These are phyloP conservation scores for Steromphala cineraria DNA, from an alignment of 2,888 invertebrate species.

Conservation along the genomic window DNA sequence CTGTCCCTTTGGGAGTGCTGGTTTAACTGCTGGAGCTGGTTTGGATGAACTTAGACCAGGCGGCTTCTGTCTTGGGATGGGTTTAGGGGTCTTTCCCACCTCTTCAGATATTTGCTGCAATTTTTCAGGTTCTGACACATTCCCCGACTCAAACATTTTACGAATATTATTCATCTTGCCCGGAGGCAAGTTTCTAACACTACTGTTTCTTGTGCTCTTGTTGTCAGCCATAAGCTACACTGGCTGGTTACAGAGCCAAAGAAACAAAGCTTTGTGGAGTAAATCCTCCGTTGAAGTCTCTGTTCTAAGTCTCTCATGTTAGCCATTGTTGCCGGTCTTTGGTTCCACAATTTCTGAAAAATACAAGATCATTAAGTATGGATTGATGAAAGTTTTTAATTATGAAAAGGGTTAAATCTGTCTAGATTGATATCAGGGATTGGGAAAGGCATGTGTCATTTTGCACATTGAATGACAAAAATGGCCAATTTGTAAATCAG, in stretches of 20 bases:
- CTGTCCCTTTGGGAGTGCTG: background rate
- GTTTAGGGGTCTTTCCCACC: background rate
- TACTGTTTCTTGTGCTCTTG: constrained; percentile 29
- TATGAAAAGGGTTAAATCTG: no score
- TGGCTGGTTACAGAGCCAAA: constrained; percentile 9
- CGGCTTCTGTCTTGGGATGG: background rate
- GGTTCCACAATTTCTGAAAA: no score
- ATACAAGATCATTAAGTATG: no score
- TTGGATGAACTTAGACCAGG: background rate
- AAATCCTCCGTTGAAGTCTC: background rate
- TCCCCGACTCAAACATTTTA: constrained; percentile 47
- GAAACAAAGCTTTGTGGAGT: background rate
- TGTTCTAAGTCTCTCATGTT: background rate
- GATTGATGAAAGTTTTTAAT: no score
- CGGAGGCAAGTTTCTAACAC: constrained; percentile 56
- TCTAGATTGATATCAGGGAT: no score
- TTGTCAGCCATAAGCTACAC: constrained; percentile 8
- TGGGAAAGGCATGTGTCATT: no score
- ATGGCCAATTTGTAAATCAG: no score
- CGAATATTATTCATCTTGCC: constrained; percentile 58
- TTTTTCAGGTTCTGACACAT: background rate
- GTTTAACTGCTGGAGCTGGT: background rate
- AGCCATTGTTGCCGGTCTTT: background rate
- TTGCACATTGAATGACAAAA: no score
- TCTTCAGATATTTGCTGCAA: background rate